Conservation (phyloP, 2,888 invertebrate species). For the Agonum fuliginosum region DNA sequence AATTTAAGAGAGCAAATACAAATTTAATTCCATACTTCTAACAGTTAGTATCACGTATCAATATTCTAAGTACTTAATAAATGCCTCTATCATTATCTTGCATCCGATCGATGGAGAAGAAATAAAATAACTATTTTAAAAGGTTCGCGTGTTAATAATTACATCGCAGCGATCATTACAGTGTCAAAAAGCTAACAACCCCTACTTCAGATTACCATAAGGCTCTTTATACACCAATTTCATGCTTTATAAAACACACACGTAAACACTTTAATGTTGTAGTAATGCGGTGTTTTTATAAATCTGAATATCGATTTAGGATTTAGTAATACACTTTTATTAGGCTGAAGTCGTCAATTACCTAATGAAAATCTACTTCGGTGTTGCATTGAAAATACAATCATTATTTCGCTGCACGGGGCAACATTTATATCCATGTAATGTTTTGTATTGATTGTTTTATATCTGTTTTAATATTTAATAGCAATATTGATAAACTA, state of each 20-base stretch:
- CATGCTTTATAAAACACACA: slow-evolving; percentile 23
- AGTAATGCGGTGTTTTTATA: slow-evolving; percentile 15
- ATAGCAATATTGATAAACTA: too few species aligned
- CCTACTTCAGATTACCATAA: not conserved
- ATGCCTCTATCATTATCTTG: slow-evolving; percentile 8
- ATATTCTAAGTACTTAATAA: too few species aligned
- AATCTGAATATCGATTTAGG: slow-evolving; percentile 34
- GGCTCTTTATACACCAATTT: not conserved
- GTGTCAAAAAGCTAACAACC: slow-evolving; percentile 29
- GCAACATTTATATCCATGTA: too few species aligned
- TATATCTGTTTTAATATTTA: too few species aligned
- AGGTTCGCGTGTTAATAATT: slow-evolving; percentile 23
- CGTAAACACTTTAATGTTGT: slow-evolving; percentile 15
- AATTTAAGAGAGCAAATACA: too few species aligned
- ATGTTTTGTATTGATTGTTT: too few species aligned
- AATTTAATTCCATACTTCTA: too few species aligned
- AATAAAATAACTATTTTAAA: slow-evolving; percentile 34
- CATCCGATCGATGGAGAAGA: not conserved
- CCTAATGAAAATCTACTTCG: slow-evolving; percentile 28
- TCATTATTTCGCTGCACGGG: too few species aligned
- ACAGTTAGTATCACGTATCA: too few species aligned
- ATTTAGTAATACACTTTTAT: slow-evolving; percentile 27
- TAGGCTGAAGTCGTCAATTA: not conserved
- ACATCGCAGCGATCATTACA: not conserved
- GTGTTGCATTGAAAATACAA: too few species aligned